Conservation (phyloP, 2,797 vertebrate genomes). For the Anolis apletophallus region DNA sequence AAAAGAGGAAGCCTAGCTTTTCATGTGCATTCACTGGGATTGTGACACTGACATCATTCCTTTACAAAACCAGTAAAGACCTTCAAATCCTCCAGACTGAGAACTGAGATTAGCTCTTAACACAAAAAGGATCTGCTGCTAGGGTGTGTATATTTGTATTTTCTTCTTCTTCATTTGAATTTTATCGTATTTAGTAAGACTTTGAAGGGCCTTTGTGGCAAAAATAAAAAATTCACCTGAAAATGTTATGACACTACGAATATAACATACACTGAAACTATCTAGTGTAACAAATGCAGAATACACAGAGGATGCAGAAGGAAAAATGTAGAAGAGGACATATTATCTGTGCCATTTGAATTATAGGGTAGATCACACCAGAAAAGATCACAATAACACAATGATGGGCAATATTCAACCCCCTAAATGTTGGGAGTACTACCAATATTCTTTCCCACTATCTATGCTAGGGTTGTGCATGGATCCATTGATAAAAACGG, state of each 20-base stretch:
- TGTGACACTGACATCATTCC: background rate
- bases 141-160: background rate
- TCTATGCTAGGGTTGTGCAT: too few species aligned
- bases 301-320: background rate
- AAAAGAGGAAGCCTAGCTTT: background rate
- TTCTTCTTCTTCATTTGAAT: background rate
- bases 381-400: background rate
- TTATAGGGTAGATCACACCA: background rate
- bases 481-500: too few species aligned
- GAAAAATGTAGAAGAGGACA: background rate
- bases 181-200: background rate
- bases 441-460: too few species aligned
- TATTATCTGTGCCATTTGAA: background rate
- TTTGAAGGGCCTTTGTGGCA: background rate
- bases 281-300: background rate
- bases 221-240: background rate
- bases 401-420: too few species aligned
- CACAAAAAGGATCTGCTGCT: background rate
- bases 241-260: background rate
- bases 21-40: background rate
- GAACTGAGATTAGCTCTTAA: background rate
- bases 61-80: background rate
- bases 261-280: background rate
- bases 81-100: background rate
- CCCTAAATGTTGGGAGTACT: too few species aligned